Conservation (phyloP, 1,140 invertebrate species). For the Episyrphus balteatus region DNA sequence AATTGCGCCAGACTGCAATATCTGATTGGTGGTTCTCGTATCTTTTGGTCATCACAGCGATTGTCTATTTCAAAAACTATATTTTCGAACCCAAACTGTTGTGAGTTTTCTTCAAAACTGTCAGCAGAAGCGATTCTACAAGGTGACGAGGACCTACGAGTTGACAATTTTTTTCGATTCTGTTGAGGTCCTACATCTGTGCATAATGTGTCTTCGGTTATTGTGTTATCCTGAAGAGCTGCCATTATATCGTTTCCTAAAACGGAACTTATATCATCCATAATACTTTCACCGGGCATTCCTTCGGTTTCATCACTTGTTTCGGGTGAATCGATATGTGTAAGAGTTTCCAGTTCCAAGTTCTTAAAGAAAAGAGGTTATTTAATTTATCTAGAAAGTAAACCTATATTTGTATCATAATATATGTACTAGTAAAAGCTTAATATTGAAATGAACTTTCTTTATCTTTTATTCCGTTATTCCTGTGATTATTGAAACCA, state of each 20-base stretch:
- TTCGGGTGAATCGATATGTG: conserved; percentile 71
- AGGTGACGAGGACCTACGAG: conserved; percentile 34
- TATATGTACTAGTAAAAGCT: no score
- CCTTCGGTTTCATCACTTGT: conserved; percentile 60
- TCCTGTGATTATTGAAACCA: no score
- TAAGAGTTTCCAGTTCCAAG: conserved; percentile 44
- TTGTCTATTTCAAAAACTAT: conserved; percentile 49
- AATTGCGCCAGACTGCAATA: conserved; percentile 66
- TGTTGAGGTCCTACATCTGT: conserved; percentile 41
- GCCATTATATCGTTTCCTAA: conserved; percentile 53
- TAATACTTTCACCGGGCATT: conserved; percentile 59
- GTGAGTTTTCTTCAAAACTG: conserved; percentile 38
- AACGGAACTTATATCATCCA: conserved; percentile 65
- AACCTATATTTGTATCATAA: no score
- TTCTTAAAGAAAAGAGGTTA: conserved; percentile 10
- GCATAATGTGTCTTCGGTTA: conserved; percentile 53
- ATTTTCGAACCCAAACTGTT: conserved; percentile 56
- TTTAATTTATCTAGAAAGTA: no score
- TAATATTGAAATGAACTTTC: no score
- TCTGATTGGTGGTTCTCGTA: conserved; percentile 42
- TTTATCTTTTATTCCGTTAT: no score
- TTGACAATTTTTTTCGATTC: conserved; percentile 27
- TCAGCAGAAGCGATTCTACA: conserved; percentile 23
- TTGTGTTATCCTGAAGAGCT: conserved; percentile 51
- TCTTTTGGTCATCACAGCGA: conserved; percentile 42